Percentiles rank a stretch among this genome's conserved stretches.
Evolutionary conservation across 2,797 vertebrate species (phyloP).

Genomic region (Limosa lapponica): DNA sequence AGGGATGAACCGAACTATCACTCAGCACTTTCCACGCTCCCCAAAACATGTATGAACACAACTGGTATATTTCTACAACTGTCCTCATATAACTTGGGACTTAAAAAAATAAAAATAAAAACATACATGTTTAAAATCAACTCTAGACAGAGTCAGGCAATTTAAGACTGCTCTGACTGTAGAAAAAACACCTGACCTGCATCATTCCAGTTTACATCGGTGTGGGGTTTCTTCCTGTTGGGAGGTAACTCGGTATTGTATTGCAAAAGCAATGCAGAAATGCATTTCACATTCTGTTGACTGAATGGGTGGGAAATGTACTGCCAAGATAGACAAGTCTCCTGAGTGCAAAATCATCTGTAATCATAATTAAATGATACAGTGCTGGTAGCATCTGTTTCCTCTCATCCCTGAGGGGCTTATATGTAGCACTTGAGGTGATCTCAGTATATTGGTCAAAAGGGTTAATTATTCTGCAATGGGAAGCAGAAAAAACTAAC

Average conservation of each 20-base stretch:
- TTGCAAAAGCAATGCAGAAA: neutral
- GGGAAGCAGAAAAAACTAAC: neutral
- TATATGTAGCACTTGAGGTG: neutral
- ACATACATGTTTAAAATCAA: neutral
- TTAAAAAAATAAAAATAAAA: neutral
- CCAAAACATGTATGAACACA: neutral
- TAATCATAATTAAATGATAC: conserved; percentile 19
- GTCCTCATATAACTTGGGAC: neutral
- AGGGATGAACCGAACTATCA: neutral
- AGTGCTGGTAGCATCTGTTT: neutral
- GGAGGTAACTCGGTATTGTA: neutral
- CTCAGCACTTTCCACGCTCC: neutral
- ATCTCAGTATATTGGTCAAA: neutral
- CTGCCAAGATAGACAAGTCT: neutral
- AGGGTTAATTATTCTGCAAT: neutral
- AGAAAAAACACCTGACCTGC: neutral
- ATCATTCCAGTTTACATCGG: neutral
- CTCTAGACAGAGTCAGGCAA: neutral
- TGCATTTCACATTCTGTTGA: neutral
- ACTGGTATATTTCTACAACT: neutral
- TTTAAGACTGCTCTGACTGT: neutral
- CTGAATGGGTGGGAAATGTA: neutral
- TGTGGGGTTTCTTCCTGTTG: neutral
- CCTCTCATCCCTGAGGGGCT: neutral
- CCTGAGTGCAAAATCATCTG: neutral